Evolutionary conservation across 2,113 vertebrate species (phyloP).

Genomic region (Petrocephalus microphthalmus): DNA sequence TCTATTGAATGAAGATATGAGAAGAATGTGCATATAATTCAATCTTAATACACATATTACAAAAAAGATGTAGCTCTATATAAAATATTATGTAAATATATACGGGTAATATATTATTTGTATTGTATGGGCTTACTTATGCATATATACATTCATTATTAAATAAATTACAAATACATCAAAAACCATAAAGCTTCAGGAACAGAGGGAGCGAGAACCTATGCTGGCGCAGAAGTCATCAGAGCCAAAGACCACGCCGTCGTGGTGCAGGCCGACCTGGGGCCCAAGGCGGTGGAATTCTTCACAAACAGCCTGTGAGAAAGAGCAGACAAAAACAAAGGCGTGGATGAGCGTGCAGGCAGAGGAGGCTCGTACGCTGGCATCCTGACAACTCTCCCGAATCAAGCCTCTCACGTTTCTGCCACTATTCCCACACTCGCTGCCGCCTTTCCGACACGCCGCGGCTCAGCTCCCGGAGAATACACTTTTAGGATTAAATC

Average conservation of each 20-base stretch:
- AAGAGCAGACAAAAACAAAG: conserved; percentile 36
- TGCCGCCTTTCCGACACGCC: conserved; percentile 20
- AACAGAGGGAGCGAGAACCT: conserved; percentile 60
- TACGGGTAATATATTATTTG: neutral
- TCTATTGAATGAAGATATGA: neutral
- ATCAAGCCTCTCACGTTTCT: conserved; percentile 35
- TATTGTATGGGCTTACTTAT: neutral
- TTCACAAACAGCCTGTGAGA: conserved; percentile 80
- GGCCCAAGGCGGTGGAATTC: conserved; percentile 65
- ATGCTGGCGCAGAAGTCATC: conserved; percentile 99
- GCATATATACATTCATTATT: neutral
- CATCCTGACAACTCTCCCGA: conserved; percentile 29
- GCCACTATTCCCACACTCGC: conserved; percentile 25
- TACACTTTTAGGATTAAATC: neutral
- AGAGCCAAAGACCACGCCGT: conserved; percentile 90
- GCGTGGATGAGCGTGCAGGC: neutral
- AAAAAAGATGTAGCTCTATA: neutral
- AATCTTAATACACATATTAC: neutral
- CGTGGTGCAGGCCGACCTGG: conserved; percentile 75
- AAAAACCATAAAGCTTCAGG: neutral
- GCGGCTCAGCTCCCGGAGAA: neutral
- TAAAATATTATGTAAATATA: neutral
- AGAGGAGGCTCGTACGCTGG: conserved; percentile 25
- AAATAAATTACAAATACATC: neutral
- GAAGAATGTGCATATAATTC: neutral